A percentile compares a stretch with the other conserved stretches of the same genome.
phyloP scores from a whole-genome alignment of 1,140 invertebrate species.

The Heliconius hermathena region DNA sequence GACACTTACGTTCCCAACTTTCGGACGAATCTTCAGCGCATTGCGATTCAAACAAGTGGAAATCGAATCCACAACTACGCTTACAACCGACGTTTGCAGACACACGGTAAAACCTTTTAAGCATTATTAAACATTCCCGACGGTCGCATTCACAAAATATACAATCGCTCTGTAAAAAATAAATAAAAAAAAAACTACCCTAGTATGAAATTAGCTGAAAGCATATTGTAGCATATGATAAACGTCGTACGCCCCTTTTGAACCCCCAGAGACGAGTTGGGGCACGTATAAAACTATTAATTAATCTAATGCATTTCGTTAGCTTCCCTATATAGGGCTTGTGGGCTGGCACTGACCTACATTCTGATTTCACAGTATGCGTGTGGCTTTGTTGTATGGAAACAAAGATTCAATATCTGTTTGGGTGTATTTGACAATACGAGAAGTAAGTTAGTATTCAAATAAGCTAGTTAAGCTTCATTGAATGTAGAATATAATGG shows the following conservation, averaged over 20 bases:
- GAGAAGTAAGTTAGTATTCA: not conserved
- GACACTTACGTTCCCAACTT: too few relatives aligned
- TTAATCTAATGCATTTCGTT: constrained; percentile 45
- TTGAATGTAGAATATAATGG: not conserved
- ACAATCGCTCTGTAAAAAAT: not conserved
- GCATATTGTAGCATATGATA: constrained; percentile 38
- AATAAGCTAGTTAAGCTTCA: not conserved
- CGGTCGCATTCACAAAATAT: not conserved
- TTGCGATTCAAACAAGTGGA: too few relatives aligned
- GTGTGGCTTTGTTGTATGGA: constrained; percentile 44
- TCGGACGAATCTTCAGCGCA: too few relatives aligned
- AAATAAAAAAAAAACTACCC: not conserved
- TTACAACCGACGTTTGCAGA: too few relatives aligned
- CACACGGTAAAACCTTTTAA: not conserved
- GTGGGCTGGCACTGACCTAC: constrained; percentile 53
- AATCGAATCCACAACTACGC: too few relatives aligned
- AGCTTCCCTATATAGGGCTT: constrained; percentile 37
- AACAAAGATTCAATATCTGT: constrained; percentile 40
- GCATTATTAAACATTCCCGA: not conserved
- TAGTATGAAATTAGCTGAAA: constrained; percentile 35
- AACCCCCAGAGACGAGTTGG: constrained; percentile 41
- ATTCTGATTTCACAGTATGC: constrained; percentile 52
- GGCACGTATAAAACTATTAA: constrained; percentile 40
- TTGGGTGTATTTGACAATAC: constrained; percentile 6
- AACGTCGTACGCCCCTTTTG: constrained; percentile 25